Percentiles rank a stretch among this genome's conserved stretches.
Conservation (phyloP, 2,797 vertebrate species). For the Masticophis lateralis region DNA sequence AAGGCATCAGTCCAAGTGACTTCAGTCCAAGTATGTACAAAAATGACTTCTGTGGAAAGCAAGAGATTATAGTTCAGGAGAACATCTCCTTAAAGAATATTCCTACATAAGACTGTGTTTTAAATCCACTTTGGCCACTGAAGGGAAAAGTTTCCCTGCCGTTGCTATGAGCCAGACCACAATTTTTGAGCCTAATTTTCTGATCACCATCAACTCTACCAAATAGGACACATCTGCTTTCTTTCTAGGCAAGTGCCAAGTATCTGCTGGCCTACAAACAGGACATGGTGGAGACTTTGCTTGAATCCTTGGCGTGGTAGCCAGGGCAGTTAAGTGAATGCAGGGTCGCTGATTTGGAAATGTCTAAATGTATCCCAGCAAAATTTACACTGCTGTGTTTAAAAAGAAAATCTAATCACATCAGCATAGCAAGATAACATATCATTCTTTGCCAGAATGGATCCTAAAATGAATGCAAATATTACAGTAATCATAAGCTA, state of each 20-base stretch:
- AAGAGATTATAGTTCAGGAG: neutral
- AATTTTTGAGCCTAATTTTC: slow-evolving; percentile 1
- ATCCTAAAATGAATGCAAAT: neutral
- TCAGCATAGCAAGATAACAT: neutral
- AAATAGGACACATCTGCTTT: slow-evolving; percentile 17
- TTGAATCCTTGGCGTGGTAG: neutral
- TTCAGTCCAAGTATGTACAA: neutral
- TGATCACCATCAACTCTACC: slow-evolving; percentile 5
- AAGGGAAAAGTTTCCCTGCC: neutral
- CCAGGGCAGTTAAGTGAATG: neutral
- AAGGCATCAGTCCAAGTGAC: neutral
- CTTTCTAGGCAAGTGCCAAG: neutral
- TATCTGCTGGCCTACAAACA: neutral
- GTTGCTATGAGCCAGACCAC: neutral
- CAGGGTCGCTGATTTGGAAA: neutral
- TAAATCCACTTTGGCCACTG: neutral
- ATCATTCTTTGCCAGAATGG: neutral
- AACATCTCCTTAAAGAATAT: neutral
- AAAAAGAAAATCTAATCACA: neutral
- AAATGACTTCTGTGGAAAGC: neutral
- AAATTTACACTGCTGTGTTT: neutral
- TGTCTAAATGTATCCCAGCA: neutral
- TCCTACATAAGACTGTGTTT: neutral
- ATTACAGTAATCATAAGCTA: neutral
- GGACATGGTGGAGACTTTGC: neutral